Percentiles rank a stretch among this genome's conserved stretches.
These are phyloP conservation scores for Elaeidobius kamerunicus DNA, from an alignment of 2,888 invertebrate species.

Conservation along the genomic window DNA sequence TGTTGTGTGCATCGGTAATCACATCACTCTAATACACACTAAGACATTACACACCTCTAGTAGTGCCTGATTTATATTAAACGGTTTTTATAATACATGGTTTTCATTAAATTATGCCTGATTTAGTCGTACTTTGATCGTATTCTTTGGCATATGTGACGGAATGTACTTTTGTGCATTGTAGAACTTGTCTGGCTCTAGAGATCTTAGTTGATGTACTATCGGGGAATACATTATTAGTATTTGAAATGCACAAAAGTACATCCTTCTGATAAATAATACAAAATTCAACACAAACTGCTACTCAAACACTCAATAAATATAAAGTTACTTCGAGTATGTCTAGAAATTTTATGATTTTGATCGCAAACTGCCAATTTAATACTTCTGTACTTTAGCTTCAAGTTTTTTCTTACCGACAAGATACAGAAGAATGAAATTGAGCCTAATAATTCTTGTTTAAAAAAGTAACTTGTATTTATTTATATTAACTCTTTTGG, in stretches of 20 bases:
- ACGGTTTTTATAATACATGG: too few species aligned
- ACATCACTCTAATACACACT: slow-evolving; percentile 62
- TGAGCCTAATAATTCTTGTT: not conserved
- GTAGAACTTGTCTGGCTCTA: too few species aligned
- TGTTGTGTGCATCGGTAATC: slow-evolving; percentile 93
- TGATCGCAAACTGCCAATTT: too few species aligned
- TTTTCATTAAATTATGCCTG: too few species aligned
- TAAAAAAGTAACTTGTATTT: slow-evolving; percentile 2
- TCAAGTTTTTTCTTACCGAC: too few species aligned
- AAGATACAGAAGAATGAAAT: too few species aligned
- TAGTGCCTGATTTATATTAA: slow-evolving; percentile 44
- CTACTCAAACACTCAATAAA: slow-evolving; percentile 1
- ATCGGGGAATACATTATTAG: too few species aligned
- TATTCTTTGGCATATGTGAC: slow-evolving; percentile 5
- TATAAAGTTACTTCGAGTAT: slow-evolving; percentile 12
- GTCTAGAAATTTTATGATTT: too few species aligned
- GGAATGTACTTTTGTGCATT: slow-evolving; percentile 16
- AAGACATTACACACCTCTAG: slow-evolving; percentile 49
- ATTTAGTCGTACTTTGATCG: slow-evolving; percentile 23
- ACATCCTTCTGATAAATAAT: slow-evolving; percentile 4
- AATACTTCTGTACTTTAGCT: too few species aligned
- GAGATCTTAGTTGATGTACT: too few species aligned
- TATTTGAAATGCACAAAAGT: slow-evolving; percentile 10
- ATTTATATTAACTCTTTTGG: not conserved
- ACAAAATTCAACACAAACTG: slow-evolving; percentile 5